Evolutionary conservation across 1,140 invertebrate genomes (phyloP), one percentile per base, ranked within the genome.

Genomic region (Drosophila sp.): DNA sequence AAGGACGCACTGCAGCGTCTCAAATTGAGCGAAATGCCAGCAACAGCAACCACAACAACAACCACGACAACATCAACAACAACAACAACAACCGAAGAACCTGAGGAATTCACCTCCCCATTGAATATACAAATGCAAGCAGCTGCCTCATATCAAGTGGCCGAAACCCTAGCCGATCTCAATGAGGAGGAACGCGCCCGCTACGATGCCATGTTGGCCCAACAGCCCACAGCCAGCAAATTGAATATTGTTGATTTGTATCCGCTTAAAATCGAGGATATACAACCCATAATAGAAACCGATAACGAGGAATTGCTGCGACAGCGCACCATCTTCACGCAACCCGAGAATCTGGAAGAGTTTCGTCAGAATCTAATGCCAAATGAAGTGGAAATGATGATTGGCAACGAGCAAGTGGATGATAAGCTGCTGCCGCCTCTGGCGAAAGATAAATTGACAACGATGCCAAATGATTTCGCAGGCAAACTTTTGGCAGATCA

Each of bases 191-290:
- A 89, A 5, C 72, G 80, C 0, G 70, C 62, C 0, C 65, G 77
- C 0, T 89, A 89, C 56, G 85, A 87, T 7, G 77, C 68, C 10
- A 63, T 89, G 57, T 27, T 89, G 74, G 77, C 80, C 1, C 85
- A 84, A 11, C 83, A 87, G 71, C 74, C 84, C 1, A 58, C 75
- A 40, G 70, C 77, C 3, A 90, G 80, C 8, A 90, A 90, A 32
- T 72, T 92, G 7, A 91, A 92, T 55, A 92, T 92, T 40, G 83
- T 85, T 1, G 91, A 92, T 60, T 58, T 91, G 2, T 92, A 90
- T 78, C 91, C 91, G 1, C 66, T 92, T 29, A 86, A 91, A 56
- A 41, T 86, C n/a, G 90, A 92, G 27, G 91, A 92, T 30, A 79
- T 90, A n/a, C 78, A 79, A 41, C 82, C 91, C 10, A 72, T 85